Base-by-base conservation (phyloP, 2,888 invertebrate species). In the Trissolcus japonicus region DNA sequence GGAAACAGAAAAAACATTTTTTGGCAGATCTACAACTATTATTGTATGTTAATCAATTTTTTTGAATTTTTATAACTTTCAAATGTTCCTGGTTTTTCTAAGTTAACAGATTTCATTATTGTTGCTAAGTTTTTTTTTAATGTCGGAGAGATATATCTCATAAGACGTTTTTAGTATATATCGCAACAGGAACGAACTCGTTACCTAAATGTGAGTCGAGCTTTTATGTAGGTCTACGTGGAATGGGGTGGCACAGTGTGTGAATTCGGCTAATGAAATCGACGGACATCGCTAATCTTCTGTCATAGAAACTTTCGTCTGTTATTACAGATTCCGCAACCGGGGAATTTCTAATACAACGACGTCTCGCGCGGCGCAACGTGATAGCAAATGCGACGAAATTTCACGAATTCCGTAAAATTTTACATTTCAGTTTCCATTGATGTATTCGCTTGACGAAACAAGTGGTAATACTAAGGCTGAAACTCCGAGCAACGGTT, bases 201-300 rank as follows among this genome's bases (percentile, higher is more conserved):
- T 66, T 73, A 60, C 53, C 55, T 50, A 25, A 50, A 66, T 46
- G 41, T 66, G 66, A 73, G 43, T 53, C 13, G 14, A 46, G 53
- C 48, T 74, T 68, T 74, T 57, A 7, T n/a, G n/a, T 11, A 19
- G 13, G 29, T 21, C 40, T 46, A 4, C 48, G 17, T 40, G 40
- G 48, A 17, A 25, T 16, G 50, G 43, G 46, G 4, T 25, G 43
- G 48, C 13, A 54, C 29, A 68, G 43, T 68, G 68, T 63, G 48
- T 60, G 75, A 68, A 68, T 68, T 55, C 48, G 21, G 53, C 59
- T 74, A 74, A 74, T 74, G 66, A 68, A 74, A 74, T 74, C 60
- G 68, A 54, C 62, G 68, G 57, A 68, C 74, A 74, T 41, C 56
- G 66, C 40, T 74, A 74, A 67, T 67, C 61, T 57, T 40, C 41